These are phyloP conservation scores for Cephus pygmeus DNA, from an alignment of 2,888 invertebrate genomes.

Conservation along the genomic window DNA sequence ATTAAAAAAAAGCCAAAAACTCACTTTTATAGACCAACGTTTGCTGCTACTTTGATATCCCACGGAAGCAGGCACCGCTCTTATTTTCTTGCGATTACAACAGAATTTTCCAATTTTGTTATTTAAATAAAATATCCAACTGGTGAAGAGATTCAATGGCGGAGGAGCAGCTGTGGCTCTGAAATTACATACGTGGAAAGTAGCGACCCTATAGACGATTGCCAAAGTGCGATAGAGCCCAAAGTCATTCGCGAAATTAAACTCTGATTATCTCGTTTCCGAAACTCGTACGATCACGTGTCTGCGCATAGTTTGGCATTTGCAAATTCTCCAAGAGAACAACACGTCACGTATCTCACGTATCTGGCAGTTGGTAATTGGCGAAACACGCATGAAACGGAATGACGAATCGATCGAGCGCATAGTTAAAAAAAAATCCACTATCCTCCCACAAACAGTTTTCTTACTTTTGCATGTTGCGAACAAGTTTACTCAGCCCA, in stretches of 20 bases:
- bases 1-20: neutral
- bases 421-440: no score
- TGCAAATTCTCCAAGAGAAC: neutral
- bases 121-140: conserved; percentile 67
- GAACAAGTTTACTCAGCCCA: conserved; percentile 78
- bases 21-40: conserved; percentile 34
- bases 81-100: conserved; percentile 15
- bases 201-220: neutral
- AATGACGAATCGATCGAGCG: neutral
- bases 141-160: conserved; percentile 77
- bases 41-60: conserved; percentile 24
- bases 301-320: neutral
- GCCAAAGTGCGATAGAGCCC: neutral
- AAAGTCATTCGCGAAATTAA: neutral
- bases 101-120: conserved; percentile 27
- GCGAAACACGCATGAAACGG: neutral
- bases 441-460: neutral
- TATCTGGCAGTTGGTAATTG: neutral
- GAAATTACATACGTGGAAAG: conserved; percentile 12
- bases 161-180: conserved; percentile 76
- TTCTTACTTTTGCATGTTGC: conserved; percentile 76
- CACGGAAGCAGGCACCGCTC: conserved; percentile 42
- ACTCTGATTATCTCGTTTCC: neutral
- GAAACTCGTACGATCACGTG: neutral
- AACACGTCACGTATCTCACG: neutral